Percentiles rank a stretch among this genome's conserved stretches.
phyloP scores from a whole-genome alignment of 2,797 vertebrate genomes.

The Hippopotamyrus pictus region DNA sequence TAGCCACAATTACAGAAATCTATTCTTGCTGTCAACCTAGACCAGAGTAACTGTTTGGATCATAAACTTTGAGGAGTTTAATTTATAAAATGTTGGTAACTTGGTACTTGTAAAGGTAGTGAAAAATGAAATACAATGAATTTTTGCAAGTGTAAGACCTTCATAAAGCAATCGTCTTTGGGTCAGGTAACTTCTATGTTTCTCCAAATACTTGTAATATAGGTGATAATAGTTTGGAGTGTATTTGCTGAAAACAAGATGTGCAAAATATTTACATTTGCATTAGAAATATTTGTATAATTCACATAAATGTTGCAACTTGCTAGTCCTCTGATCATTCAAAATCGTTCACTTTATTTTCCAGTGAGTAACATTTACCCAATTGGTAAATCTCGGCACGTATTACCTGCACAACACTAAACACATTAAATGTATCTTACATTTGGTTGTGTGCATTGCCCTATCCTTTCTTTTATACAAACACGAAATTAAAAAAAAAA shows the following conservation, averaged over 20 bases:
- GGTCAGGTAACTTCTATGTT: not conserved
- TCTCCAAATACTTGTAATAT: not conserved
- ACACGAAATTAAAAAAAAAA: too few relatives aligned
- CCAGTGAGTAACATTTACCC: too few relatives aligned
- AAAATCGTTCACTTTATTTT: too few relatives aligned
- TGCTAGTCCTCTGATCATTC: too few relatives aligned
- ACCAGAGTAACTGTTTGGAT: too few relatives aligned
- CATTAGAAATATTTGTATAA: too few relatives aligned
- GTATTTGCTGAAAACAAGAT: not conserved
- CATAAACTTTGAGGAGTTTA: not conserved
- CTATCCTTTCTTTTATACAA: not conserved
- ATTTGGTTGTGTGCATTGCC: too few relatives aligned
- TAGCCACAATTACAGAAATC: not conserved
- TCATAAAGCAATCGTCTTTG: not conserved
- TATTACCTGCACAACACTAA: too few relatives aligned
- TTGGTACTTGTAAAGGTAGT: not conserved
- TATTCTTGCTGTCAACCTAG: not conserved
- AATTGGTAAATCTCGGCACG: too few relatives aligned
- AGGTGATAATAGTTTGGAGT: not conserved
- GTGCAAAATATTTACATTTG: too few relatives aligned
- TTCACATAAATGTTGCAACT: not conserved
- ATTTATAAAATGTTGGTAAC: not conserved
- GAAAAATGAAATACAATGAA: not conserved
- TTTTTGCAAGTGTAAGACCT: not conserved
- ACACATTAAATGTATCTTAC: too few relatives aligned